Evolutionary conservation across 1,140 invertebrate genomes (phyloP).

Genomic region (Cyphomyrmex costatus): DNA sequence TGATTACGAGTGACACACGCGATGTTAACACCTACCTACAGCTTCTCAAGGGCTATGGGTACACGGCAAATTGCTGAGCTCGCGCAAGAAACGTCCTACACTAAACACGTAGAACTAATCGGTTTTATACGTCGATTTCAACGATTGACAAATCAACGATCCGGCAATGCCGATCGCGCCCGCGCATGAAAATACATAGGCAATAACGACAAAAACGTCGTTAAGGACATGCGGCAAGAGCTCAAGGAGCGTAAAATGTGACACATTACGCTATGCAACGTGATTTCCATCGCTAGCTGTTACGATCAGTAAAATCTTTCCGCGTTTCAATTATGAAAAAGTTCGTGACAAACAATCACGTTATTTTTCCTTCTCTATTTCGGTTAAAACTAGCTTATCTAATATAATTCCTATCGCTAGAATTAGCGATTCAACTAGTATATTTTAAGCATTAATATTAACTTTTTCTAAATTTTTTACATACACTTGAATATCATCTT

Average conservation of each 20-base stretch:
- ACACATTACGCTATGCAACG: slow-evolving; percentile 44
- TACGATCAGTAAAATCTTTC: slow-evolving; percentile 1
- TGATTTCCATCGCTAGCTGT: slow-evolving; percentile 14
- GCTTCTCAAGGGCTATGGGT: slow-evolving; percentile 20
- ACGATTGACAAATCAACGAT: slow-evolving; percentile 57
- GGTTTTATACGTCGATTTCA: slow-evolving; percentile 7
- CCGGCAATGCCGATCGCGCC: slow-evolving; percentile 52
- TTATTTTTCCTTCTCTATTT: not conserved
- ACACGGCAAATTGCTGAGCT: slow-evolving; percentile 23
- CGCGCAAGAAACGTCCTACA: slow-evolving; percentile 56
- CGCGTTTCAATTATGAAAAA: slow-evolving; percentile 20
- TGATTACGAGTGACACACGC: slow-evolving; percentile 3
- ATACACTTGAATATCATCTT: not conserved
- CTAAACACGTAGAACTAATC: not conserved
- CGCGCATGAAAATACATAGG: slow-evolving; percentile 54
- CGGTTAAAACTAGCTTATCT: not conserved
- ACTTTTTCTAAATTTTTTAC: not conserved
- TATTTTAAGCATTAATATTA: not conserved
- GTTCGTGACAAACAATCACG: not conserved
- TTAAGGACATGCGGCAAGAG: slow-evolving; percentile 53
- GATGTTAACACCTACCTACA: slow-evolving; percentile 20
- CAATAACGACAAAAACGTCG: slow-evolving; percentile 31
- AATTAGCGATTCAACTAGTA: not conserved
- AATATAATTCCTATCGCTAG: not conserved
- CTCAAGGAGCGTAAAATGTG: slow-evolving; percentile 67